Conservation (phyloP, 1,140 invertebrate species). For the Zaprionus kolodkinae region DNA sequence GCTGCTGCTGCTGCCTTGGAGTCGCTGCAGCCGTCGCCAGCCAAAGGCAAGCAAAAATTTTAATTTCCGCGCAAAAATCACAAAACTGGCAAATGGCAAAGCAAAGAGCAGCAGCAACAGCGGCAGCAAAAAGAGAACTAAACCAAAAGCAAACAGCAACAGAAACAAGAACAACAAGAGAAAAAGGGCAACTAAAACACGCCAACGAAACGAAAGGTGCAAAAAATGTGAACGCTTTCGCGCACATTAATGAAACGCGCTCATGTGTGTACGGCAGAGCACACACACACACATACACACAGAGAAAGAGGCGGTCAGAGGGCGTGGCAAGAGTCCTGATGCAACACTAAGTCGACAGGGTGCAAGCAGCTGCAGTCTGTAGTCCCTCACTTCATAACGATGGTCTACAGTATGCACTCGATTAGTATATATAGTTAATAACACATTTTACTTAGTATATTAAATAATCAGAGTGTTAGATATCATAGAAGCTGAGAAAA, state of each 20-base stretch:
- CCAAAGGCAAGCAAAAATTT: constrained; percentile 58
- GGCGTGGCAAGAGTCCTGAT: neutral
- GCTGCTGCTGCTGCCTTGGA: constrained; percentile 6
- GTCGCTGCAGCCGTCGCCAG: constrained; percentile 26
- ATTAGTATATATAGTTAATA: neutral
- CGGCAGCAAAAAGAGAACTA: constrained; percentile 17
- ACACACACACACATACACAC: neutral
- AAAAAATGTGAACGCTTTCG: constrained; percentile 55
- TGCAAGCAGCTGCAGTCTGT: neutral
- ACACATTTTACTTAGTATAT: neutral
- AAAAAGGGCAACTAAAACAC: constrained; percentile 22
- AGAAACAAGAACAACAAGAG: neutral
- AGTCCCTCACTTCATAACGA: neutral
- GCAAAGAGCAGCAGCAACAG: constrained; percentile 31
- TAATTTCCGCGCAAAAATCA: constrained; percentile 80
- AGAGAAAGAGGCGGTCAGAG: neutral
- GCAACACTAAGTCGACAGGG: neutral
- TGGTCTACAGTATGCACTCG: neutral
- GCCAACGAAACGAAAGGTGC: constrained; percentile 26
- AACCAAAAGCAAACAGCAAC: constrained; percentile 17
- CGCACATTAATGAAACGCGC: constrained; percentile 63
- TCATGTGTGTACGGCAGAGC: constrained; percentile 31
- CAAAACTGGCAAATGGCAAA: constrained; percentile 55
- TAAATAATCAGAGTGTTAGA: too few species aligned
- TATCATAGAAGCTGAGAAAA: too few species aligned